phyloP scores from a whole-genome alignment of 2,113 vertebrate genomes.

The Poicephalus meyeri region DNA sequence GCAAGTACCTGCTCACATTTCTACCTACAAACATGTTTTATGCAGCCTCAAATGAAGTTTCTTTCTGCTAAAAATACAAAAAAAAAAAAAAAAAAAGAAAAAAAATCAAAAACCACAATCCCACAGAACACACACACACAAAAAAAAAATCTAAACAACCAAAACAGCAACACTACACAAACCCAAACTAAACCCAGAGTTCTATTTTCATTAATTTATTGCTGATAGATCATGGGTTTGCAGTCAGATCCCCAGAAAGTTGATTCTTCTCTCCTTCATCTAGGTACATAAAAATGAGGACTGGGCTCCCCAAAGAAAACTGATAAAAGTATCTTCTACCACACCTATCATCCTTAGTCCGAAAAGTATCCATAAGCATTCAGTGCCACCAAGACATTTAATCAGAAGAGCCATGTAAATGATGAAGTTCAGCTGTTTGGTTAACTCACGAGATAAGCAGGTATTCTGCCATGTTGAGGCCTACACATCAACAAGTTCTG shows the following conservation, averaged over 20 bases:
- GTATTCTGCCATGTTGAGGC: no score
- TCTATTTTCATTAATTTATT: background rate
- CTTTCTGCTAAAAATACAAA: no score
- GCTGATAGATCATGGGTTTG: background rate
- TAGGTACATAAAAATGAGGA: background rate
- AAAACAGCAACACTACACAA: background rate
- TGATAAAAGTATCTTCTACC: background rate
- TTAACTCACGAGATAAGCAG: background rate
- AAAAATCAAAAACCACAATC: no score
- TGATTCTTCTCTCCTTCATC: background rate
- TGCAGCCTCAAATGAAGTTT: no score
- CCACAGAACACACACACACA: background rate
- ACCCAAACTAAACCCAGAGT: background rate
- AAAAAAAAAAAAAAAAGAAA: no score
- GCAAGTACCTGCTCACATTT: no score
- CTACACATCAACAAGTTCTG: background rate
- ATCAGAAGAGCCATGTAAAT: constrained; percentile 65
- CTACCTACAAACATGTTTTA: no score
- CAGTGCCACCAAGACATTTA: constrained; percentile 71
- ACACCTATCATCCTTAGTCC: background rate
- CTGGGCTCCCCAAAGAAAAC: background rate
- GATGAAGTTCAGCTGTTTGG: constrained; percentile 81
- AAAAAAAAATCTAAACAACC: background rate
- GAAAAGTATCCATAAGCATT: background rate
- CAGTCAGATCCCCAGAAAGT: background rate